phyloP scores from a whole-genome alignment of 2,888 invertebrate genomes.

The Cerastis rubricosa region DNA sequence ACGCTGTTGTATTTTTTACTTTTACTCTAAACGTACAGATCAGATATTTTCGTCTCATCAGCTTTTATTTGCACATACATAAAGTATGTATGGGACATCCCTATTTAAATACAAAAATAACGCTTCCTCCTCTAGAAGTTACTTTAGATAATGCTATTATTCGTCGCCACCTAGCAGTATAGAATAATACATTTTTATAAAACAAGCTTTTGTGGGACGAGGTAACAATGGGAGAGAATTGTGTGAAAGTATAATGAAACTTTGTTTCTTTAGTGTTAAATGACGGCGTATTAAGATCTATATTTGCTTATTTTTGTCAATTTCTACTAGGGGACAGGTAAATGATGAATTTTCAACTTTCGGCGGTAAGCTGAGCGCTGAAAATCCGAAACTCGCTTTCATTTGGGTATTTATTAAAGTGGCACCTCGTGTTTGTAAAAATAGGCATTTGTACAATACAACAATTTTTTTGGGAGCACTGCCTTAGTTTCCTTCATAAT shows the following conservation, averaged over 20 bases:
- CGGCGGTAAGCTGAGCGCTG: too few species aligned
- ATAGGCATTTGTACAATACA: too few species aligned
- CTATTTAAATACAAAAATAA: constrained; percentile 40
- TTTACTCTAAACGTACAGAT: neutral
- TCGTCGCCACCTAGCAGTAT: constrained; percentile 19
- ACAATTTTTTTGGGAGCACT: too few species aligned
- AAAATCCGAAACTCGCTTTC: too few species aligned
- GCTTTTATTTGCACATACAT: neutral
- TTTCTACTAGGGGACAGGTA: neutral
- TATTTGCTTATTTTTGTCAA: neutral
- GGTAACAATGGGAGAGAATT: constrained; percentile 38
- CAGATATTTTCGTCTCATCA: neutral
- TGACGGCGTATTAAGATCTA: neutral
- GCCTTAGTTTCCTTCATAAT: too few species aligned
- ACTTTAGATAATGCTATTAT: constrained; percentile 38
- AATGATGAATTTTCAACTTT: neutral
- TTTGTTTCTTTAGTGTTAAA: neutral
- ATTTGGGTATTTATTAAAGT: too few species aligned
- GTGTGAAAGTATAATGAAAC: constrained; percentile 24
- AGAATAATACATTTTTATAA: constrained; percentile 40
- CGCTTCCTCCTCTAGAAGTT: constrained; percentile 19
- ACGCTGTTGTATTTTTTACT: neutral
- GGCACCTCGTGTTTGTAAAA: too few species aligned
- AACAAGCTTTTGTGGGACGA: constrained; percentile 24
- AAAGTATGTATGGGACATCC: constrained; percentile 17